A percentile compares a stretch with the other conserved stretches of the same genome.
Conservation (phyloP, 2,113 vertebrate genomes). For the Meriones unguiculatus region DNA sequence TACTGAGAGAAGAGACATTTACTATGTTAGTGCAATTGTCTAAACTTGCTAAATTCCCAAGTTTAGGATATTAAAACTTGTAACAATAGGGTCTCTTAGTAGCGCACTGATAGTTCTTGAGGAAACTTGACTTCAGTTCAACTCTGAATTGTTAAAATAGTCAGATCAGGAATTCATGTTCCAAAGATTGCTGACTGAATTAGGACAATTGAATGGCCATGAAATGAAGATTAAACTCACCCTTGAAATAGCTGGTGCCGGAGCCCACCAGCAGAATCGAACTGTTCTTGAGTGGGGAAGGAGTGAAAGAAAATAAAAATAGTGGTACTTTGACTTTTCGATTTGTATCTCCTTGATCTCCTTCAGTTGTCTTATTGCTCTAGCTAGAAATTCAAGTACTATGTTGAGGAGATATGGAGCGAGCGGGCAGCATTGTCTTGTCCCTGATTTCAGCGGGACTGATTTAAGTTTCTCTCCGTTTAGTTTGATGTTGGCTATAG, state of each 20-base stretch:
- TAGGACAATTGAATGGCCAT: neutral
- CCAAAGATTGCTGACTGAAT: neutral
- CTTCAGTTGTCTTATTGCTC: too few species aligned
- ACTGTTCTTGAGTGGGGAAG: too few species aligned
- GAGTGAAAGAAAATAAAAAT: too few species aligned
- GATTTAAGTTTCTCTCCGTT: too few species aligned
- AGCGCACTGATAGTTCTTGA: neutral
- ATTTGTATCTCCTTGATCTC: too few species aligned
- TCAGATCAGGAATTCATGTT: neutral
- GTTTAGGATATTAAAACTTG: slow-evolving; percentile 7
- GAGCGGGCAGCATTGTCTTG: too few species aligned
- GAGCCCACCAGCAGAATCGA: too few species aligned
- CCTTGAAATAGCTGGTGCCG: neutral
- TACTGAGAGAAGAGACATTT: neutral
- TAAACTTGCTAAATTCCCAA: neutral
- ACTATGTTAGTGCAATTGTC: neutral
- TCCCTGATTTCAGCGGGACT: too few species aligned
- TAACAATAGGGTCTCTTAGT: neutral
- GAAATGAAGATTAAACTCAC: neutral
- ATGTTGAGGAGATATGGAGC: too few species aligned
- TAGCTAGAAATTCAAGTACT: too few species aligned
- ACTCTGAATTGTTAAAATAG: neutral
- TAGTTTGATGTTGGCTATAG: too few species aligned
- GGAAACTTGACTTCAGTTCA: neutral
- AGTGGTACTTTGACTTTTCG: too few species aligned